These are phyloP conservation scores for Tinea pellionella DNA, from an alignment of 2,888 invertebrate species.

Conservation along the genomic window DNA sequence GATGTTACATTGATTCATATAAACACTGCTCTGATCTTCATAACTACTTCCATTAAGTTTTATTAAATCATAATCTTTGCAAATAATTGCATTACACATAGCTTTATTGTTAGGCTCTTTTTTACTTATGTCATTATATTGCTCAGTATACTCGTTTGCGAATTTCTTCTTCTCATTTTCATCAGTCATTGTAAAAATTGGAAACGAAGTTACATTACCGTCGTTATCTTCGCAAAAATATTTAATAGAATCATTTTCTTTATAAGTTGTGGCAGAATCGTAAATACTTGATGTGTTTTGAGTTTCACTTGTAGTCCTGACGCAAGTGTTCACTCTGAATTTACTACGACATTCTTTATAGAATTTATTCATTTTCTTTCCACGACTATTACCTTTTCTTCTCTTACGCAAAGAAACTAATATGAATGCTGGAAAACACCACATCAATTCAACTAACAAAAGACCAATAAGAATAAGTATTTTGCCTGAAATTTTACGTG, in stretches of 20 bases:
- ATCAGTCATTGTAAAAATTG: not conserved
- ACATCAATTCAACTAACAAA: slow-evolving; percentile 40
- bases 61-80: not conserved
- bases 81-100: not conserved
- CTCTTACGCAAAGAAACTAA: slow-evolving; percentile 17
- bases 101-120: not conserved
- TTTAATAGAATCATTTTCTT: not conserved
- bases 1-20: not conserved
- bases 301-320: not conserved
- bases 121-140: not conserved
- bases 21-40: not conserved
- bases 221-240: not conserved
- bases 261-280: not conserved
- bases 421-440: slow-evolving; percentile 35
- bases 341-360: slow-evolving; percentile 14
- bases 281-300: not conserved
- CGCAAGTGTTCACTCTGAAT: not conserved
- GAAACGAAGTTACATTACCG: not conserved
- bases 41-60: not conserved
- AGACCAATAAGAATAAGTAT: slow-evolving; percentile 32
- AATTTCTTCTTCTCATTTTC: not conserved
- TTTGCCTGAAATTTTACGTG: not conserved
- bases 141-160: not conserved
- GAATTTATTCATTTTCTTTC: slow-evolving; percentile 18
- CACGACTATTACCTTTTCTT: slow-evolving; percentile 18